These are phyloP conservation scores for Drosophila arawakana DNA, from an alignment of 1,140 invertebrate genomes.

Conservation along the genomic window DNA sequence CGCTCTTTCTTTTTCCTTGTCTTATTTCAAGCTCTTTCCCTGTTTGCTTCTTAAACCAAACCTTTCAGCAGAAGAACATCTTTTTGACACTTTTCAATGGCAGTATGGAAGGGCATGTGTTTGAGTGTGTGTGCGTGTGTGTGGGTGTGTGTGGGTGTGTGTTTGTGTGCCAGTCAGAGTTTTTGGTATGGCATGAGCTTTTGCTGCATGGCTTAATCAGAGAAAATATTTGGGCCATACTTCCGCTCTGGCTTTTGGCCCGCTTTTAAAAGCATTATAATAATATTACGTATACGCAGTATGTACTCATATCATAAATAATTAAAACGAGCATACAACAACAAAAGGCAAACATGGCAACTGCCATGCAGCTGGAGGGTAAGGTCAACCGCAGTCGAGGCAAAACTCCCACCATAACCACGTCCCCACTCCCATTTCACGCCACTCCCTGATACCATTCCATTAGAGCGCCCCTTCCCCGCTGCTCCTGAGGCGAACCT, in stretches of 20 bases:
- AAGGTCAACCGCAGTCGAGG: constrained; percentile 46
- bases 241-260: neutral
- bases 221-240: constrained; percentile 26
- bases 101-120: constrained; percentile 8
- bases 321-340: constrained; percentile 46
- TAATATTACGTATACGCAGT: constrained; percentile 65
- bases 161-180: neutral
- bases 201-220: constrained; percentile 38
- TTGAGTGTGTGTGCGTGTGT: neutral
- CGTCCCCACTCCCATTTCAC: neutral
- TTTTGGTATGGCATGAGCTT: constrained; percentile 18
- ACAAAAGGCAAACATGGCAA: constrained; percentile 61
- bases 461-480: neutral
- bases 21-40: neutral
- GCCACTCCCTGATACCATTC: neutral
- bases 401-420: too few relatives aligned
- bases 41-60: neutral
- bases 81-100: constrained; percentile 45
- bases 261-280: constrained; percentile 62
- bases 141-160: neutral
- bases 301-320: constrained; percentile 57
- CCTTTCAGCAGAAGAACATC: constrained; percentile 8
- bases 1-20: neutral
- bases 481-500: neutral
- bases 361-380: constrained; percentile 23